phyloP scores from a whole-genome alignment of 1,140 invertebrate species.

The Bombus consobrinus region DNA sequence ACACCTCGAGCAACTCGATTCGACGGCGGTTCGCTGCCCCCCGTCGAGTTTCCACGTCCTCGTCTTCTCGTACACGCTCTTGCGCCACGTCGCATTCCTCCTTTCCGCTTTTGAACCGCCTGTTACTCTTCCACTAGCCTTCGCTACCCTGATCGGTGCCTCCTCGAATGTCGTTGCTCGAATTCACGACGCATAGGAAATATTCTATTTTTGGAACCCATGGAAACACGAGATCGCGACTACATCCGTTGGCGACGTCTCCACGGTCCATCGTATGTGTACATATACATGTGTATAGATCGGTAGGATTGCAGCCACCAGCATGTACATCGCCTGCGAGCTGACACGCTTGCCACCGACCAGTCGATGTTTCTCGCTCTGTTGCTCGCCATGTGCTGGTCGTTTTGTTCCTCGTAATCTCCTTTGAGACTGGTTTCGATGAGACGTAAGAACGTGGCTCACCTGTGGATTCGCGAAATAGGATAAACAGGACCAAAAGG shows the following conservation, averaged over 20 bases:
- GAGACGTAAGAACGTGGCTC: not conserved
- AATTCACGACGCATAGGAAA: constrained; percentile 57
- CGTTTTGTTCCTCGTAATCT: not conserved
- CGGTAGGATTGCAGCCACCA: constrained; percentile 7
- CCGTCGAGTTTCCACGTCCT: constrained; percentile 41
- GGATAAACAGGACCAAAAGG: not conserved
- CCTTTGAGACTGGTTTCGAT: not conserved
- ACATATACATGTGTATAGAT: constrained; percentile 2
- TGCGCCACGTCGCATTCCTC: not conserved
- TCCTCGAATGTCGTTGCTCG: constrained; percentile 31
- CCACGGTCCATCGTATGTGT: not conserved
- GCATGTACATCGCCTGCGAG: constrained; percentile 21
- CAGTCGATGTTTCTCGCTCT: constrained; percentile 27
- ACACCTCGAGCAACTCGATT: not conserved
- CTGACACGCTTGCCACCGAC: constrained; percentile 35
- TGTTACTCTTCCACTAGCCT: not conserved
- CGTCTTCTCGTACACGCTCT: too few relatives aligned
- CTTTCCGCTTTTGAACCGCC: not conserved
- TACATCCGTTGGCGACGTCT: constrained; percentile 23
- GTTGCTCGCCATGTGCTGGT: not conserved
- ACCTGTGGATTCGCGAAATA: constrained; percentile 4
- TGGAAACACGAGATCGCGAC: constrained; percentile 49
- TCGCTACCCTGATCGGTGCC: not conserved
- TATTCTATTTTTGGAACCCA: constrained; percentile 61
- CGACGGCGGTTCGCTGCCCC: constrained; percentile 11